These are phyloP conservation scores for Jordanella pulchra DNA, from an alignment of 2,797 vertebrate genomes.

Conservation along the genomic window DNA sequence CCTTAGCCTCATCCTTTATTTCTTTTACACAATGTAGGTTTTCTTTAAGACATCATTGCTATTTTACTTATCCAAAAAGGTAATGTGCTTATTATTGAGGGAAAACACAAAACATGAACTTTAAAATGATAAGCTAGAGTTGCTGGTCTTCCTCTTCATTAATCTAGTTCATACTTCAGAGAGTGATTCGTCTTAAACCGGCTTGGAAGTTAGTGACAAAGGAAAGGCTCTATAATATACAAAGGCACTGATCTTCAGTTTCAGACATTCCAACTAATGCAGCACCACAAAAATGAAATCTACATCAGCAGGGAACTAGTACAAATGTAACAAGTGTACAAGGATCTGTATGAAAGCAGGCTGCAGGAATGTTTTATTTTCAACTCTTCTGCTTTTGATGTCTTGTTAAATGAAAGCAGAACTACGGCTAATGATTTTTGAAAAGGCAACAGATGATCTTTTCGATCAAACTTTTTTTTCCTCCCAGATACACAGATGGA, in stretches of 20 bases:
- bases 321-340: conserved; percentile 39
- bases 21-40: not conserved
- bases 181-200: conserved; percentile 12
- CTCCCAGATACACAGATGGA: conserved; percentile 8
- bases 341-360: conserved; percentile 45
- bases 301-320: conserved; percentile 42
- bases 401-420: conserved; percentile 53
- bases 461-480: conserved; percentile 17
- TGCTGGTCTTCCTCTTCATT: conserved; percentile 3
- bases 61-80: not conserved
- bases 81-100: no score
- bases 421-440: conserved; percentile 31
- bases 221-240: conserved; percentile 30
- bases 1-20: not conserved
- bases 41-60: not conserved
- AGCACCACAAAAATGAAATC: conserved; percentile 43
- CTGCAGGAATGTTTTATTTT: conserved; percentile 48
- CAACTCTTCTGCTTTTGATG: conserved; percentile 42
- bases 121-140: no score
- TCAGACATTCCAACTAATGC: conserved; percentile 51
- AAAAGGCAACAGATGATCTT: conserved; percentile 36
- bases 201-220: conserved; percentile 11
- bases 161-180: conserved; percentile 10
- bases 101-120: no score
- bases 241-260: conserved; percentile 35